Evolutionary conservation across 1,140 invertebrate species (phyloP).

Genomic region (Luehdorfia chinensis): DNA sequence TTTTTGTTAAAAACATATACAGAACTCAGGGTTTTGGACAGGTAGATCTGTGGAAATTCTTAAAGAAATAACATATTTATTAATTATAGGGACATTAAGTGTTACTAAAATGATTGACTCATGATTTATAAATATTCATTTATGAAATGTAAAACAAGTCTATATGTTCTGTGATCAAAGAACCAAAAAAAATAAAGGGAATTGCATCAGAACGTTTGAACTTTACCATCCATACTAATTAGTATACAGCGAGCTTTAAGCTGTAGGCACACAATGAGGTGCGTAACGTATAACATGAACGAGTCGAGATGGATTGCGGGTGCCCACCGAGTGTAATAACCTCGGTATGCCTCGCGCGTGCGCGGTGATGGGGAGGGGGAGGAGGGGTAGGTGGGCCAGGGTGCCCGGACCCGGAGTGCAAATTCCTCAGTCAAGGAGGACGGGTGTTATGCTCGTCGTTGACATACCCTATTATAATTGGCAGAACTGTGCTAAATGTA

Average conservation of each 20-base stretch:
- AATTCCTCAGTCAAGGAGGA: slow-evolving; percentile 42
- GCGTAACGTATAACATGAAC: slow-evolving; percentile 29
- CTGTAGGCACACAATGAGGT: slow-evolving; percentile 26
- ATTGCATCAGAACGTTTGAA: too few relatives aligned
- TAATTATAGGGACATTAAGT: too few relatives aligned
- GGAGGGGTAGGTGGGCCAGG: slow-evolving; percentile 16
- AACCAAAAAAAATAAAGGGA: too few relatives aligned
- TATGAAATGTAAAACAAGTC: too few relatives aligned
- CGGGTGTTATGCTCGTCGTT: slow-evolving; percentile 30
- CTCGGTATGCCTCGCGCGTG: slow-evolving; percentile 31
- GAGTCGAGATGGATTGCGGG: slow-evolving; percentile 37
- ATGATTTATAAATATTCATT: too few relatives aligned
- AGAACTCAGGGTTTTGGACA: too few relatives aligned
- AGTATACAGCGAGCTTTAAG: not conserved
- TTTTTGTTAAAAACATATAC: too few relatives aligned
- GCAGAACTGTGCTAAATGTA: slow-evolving; percentile 19
- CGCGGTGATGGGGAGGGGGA: slow-evolving; percentile 22
- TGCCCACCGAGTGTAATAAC: slow-evolving; percentile 35
- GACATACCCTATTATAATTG: slow-evolving; percentile 28
- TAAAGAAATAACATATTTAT: too few relatives aligned
- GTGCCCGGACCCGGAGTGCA: slow-evolving; percentile 27
- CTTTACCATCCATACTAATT: slow-evolving; percentile 16
- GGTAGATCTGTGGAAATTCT: too few relatives aligned
- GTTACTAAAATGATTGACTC: too few relatives aligned
- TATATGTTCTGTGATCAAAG: too few relatives aligned